Evolutionary conservation across 2,797 vertebrate species (phyloP).

Genomic region (Cossypha caffra): DNA sequence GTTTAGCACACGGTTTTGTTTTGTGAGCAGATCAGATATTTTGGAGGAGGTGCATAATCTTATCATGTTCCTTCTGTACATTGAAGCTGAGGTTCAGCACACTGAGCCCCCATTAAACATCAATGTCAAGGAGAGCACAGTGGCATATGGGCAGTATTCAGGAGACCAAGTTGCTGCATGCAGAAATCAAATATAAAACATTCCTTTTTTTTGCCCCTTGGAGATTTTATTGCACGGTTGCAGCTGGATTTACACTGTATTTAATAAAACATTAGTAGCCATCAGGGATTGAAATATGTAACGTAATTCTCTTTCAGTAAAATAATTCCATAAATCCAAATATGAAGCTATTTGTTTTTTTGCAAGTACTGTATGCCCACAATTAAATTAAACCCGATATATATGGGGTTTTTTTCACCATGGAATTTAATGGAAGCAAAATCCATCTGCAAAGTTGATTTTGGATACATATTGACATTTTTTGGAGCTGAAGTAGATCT

Average conservation of each 20-base stretch:
- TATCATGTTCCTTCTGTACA: not conserved
- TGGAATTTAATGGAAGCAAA: slow-evolving; percentile 43
- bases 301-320: slow-evolving; percentile 79
- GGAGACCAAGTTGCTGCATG: not conserved
- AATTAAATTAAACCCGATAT: slow-evolving; percentile 70
- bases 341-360: slow-evolving; percentile 64
- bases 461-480: slow-evolving; percentile 35
- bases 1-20: slow-evolving; percentile 31
- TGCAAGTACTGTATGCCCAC: slow-evolving; percentile 43
- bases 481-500: slow-evolving; percentile 29
- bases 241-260: slow-evolving; percentile 80
- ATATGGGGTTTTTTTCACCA: not conserved
- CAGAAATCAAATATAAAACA: slow-evolving; percentile 72
- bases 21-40: slow-evolving; percentile 22
- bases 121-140: slow-evolving; percentile 8
- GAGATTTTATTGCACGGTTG: slow-evolving; percentile 76
- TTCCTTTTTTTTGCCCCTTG: slow-evolving; percentile 45
- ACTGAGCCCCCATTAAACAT: not conserved
- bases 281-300: slow-evolving; percentile 80
- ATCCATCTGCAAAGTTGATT: slow-evolving; percentile 46
- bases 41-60: not conserved
- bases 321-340: slow-evolving; percentile 83
- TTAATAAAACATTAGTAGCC: slow-evolving; percentile 83
- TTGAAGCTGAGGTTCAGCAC: not conserved
- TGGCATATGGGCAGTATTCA: slow-evolving; percentile 41